These are phyloP conservation scores for Lytechinus variegatus DNA, from an alignment of 35 echinoderm and acorn worm genomes.

Conservation along the genomic window DNA sequence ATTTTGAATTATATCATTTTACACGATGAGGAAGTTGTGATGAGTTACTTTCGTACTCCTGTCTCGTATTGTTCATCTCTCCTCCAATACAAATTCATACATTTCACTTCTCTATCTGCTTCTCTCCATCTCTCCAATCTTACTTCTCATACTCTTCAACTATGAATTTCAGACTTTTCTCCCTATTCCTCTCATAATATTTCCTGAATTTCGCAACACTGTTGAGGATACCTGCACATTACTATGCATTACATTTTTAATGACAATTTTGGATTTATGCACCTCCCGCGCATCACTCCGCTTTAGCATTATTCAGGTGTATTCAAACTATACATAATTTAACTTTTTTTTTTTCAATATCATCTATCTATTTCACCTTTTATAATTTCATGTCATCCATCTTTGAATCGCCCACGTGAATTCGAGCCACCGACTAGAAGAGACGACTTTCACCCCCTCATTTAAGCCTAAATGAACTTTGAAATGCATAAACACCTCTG, in stretches of 20 bases:
- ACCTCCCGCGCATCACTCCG: not conserved
- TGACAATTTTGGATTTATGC: not conserved
- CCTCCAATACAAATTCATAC: no score
- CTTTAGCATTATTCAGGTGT: not conserved
- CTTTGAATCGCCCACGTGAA: not conserved
- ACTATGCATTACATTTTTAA: not conserved
- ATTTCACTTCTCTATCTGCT: no score
- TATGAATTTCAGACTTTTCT: no score
- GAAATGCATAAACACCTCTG: not conserved
- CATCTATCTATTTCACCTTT: not conserved
- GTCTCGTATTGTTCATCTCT: no score
- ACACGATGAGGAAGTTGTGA: no score
- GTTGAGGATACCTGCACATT: not conserved
- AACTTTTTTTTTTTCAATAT: no score
- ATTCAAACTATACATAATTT: not conserved
- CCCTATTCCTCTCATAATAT: not conserved
- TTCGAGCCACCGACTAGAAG: not conserved
- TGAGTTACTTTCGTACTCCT: no score
- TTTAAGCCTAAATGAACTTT: not conserved
- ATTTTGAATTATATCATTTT: no score
- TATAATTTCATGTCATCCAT: slow-evolving; percentile 7
- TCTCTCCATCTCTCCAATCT: no score
- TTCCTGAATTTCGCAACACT: not conserved
- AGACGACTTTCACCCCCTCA: not conserved
- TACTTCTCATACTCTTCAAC: no score